Conservation (phyloP, 2,888 invertebrate species). For the Panopea generosa region DNA sequence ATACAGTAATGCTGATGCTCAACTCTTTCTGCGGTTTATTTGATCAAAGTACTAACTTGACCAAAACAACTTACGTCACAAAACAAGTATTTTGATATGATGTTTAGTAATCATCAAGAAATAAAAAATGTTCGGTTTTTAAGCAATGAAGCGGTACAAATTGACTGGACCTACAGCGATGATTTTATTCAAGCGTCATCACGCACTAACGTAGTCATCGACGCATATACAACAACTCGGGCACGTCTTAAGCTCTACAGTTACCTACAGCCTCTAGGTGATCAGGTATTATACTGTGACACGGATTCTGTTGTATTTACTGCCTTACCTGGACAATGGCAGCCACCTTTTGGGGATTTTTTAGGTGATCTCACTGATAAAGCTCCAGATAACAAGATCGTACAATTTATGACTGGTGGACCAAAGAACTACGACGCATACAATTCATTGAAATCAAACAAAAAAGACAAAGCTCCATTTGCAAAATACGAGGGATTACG, state of each 20-base stretch:
- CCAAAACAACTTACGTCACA: slow-evolving; percentile 32
- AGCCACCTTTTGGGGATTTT: slow-evolving; percentile 74
- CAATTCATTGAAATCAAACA: slow-evolving; percentile 16
- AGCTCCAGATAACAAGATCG: slow-evolving; percentile 52
- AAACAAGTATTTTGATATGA: slow-evolving; percentile 36
- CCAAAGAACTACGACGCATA: slow-evolving; percentile 55
- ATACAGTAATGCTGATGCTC: slow-evolving; percentile 43
- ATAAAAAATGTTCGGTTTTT: slow-evolving; percentile 45
- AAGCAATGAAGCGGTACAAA: slow-evolving; percentile 42
- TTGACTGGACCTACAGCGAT: slow-evolving; percentile 26
- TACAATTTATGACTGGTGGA: slow-evolving; percentile 39
- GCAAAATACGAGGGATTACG: slow-evolving; percentile 43
- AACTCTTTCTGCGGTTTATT: slow-evolving; percentile 44
- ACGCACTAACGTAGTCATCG: slow-evolving; percentile 55
- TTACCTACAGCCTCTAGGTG: slow-evolving; percentile 39
- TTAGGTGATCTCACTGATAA: slow-evolving; percentile 84
- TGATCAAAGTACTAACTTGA: slow-evolving; percentile 38
- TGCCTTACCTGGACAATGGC: slow-evolving; percentile 35
- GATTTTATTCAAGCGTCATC: slow-evolving; percentile 44
- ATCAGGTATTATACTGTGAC: slow-evolving; percentile 44
- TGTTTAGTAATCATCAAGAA: slow-evolving; percentile 47
- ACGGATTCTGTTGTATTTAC: slow-evolving; percentile 59
- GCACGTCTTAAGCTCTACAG: slow-evolving; percentile 56
- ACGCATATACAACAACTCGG: slow-evolving; percentile 54
- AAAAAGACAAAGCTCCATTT: slow-evolving; percentile 30